phyloP scores from a whole-genome alignment of 2,888 invertebrate genomes.

The Torymus aiolomorphi region DNA sequence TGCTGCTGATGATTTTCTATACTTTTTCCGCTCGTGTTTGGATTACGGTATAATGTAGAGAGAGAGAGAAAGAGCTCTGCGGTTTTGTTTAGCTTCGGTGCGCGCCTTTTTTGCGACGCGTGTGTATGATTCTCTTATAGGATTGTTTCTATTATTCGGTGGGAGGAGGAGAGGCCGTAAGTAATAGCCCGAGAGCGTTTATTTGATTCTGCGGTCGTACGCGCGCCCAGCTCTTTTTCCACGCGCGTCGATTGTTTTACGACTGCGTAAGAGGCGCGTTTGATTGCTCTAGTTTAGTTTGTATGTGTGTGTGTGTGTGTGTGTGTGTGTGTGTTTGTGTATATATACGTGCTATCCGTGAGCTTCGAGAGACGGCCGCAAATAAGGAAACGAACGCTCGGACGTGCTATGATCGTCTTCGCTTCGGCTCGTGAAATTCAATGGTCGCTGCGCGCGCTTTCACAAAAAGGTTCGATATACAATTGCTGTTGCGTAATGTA shows the following conservation, averaged over 20 bases:
- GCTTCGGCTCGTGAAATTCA: background rate
- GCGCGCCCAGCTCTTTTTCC: background rate
- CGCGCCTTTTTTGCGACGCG: background rate
- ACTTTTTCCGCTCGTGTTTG: constrained; percentile 4
- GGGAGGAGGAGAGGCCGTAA: background rate
- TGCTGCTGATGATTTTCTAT: constrained; percentile 8
- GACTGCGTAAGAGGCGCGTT: background rate
- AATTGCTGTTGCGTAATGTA: too few relatives aligned
- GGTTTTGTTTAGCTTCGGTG: background rate
- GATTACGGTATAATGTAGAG: constrained; percentile 18
- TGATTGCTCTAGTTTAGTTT: background rate
- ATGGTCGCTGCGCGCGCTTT: too few relatives aligned
- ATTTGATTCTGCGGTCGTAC: constrained; percentile 30
- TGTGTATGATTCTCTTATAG: background rate
- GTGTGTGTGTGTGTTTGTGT: too few relatives aligned
- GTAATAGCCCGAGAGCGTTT: constrained; percentile 13
- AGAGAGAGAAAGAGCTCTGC: background rate
- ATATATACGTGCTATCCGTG: too few relatives aligned
- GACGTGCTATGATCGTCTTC: background rate
- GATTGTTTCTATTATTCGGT: background rate
- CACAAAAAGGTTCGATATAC: too few relatives aligned
- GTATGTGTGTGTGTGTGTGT: too few relatives aligned
- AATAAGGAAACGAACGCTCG: constrained; percentile 22
- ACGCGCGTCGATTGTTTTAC: constrained; percentile 8
- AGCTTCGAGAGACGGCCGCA: background rate